Base-by-base conservation (phyloP, 2,797 vertebrate genomes). In the Falco biarmicus region DNA sequence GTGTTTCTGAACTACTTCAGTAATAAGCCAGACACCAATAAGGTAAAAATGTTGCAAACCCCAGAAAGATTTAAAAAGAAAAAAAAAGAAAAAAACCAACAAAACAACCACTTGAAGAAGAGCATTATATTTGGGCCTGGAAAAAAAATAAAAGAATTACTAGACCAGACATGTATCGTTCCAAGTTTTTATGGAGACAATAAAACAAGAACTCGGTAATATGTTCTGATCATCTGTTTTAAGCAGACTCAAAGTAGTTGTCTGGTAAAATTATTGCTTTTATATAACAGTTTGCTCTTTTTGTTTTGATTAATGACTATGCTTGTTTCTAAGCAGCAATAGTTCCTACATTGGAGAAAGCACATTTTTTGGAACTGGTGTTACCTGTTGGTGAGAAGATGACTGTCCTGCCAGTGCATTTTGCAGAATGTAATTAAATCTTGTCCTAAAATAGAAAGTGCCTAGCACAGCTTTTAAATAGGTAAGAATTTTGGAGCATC, bases 251-350 rank as follows among this genome's bases (percentile, higher is more conserved):
- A 47, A 91, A 94, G 76, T 47, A 92, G 51, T 82, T 91, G 56
- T 80, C 89, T 92, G 54, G 47, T 71, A 70, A 93, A 97, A 93
- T 87, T 88, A 77, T 34, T 90, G 76, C 83, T 96, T 96, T 97
- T 94, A 93, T 87, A 6, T 81, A 80, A 80, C 86, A 83, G 73
- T 69, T 84, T 87, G 70, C 56, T 54, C 50, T 90, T 93, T 95
- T 93, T 71, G 66, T 95, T 97, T 96, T 94, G 94, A 80, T 95
- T 83, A 96, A 92, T 80, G 56, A 82, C 34, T 22, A 21, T 50
- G 37, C 63, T 71, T 65, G 75, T 95, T 95, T 91, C 95, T 83
- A 81, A 63, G 87, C 41, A 95, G 94, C 37, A 78, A 68, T 41
- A 71, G 43, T 81, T 85, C 53, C 82, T 81, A 26, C 64, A 28